These are phyloP conservation scores for Melanargia galathea DNA, from an alignment of 2,888 invertebrate genomes.

Conservation along the genomic window DNA sequence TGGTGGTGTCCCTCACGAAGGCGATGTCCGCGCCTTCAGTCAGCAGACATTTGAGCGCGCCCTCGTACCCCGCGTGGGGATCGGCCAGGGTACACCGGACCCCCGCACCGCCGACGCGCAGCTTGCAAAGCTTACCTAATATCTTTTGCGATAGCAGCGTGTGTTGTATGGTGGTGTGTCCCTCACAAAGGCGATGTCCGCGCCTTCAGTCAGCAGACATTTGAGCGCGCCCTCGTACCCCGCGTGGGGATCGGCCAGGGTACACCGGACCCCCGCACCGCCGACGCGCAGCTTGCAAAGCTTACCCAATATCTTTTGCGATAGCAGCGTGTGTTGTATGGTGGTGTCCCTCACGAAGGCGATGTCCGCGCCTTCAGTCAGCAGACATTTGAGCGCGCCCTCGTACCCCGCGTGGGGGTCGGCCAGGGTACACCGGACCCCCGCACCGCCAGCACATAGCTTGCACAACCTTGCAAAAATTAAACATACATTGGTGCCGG, in stretches of 20 bases:
- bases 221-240: no score
- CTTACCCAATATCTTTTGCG: conserved; percentile 73
- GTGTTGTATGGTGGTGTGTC: conserved; percentile 91
- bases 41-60: no score
- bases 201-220: no score
- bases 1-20: conserved; percentile 91
- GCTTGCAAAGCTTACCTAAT: no score
- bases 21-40: no score
- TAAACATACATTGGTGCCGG: background rate
- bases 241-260: no score
- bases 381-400: conserved; percentile 94
- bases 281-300: no score
- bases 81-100: no score
- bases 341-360: conserved; percentile 95
- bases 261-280: no score
- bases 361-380: conserved; percentile 87
- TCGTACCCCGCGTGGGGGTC: conserved; percentile 96
- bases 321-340: conserved; percentile 86
- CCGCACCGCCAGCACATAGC: conserved; percentile 91
- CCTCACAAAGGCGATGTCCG: no score
- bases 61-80: no score
- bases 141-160: conserved; percentile 82
- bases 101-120: no score
- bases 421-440: conserved; percentile 89
- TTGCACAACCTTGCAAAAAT: conserved; percentile 86